Evolutionary conservation across 2,888 invertebrate genomes (phyloP), one percentile per base, ranked within the genome.

Genomic region (Agrilus cyanescens): DNA sequence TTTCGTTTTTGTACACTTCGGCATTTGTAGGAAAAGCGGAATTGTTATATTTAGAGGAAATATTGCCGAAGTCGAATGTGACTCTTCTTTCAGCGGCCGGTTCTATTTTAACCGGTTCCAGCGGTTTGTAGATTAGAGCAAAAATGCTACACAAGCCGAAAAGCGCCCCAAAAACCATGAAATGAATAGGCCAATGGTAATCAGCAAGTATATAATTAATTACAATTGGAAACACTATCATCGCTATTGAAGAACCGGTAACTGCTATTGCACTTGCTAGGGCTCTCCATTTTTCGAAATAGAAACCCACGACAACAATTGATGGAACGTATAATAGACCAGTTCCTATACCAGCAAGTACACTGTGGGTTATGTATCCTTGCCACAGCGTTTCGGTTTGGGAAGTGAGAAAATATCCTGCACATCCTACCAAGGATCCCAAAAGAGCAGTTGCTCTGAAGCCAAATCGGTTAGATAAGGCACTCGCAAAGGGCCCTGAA

Each of bases 261-360:
- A 83, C 81, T 0, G 81, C 74, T 16, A 86, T 71, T 1, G 84
- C 82, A 6, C 79, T 82, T 1, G 85, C 85, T 32, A 86, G 61
- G 0, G 84, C 81, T 16, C 85, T 70, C 66, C 77, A 80, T 49
- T 71, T 73, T 55, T 85, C 82, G 57, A 86, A 86, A 64, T 86
- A 87, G 62, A 80, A 83, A 14, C 82, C 80, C 32, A 83, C 79
- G 10, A 78, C 75, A 18, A 86, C 73, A 34, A 82, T 74, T 1
- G 81, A 75, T 1, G 83, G 78, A 1, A 82, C 71, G 62, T 80
- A 83, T 37, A 83, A 73, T 67, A 85, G 68, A 29, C 82, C 81
- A 53, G 83, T 75, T 0, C 80, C 78, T 31, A 75, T 66, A 1
- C 65, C 65, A 14, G 57, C 54, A 4, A 57, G 29, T 10, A 57